phyloP scores from a whole-genome alignment of 2,888 invertebrate species.

The Antheraea yamamai region DNA sequence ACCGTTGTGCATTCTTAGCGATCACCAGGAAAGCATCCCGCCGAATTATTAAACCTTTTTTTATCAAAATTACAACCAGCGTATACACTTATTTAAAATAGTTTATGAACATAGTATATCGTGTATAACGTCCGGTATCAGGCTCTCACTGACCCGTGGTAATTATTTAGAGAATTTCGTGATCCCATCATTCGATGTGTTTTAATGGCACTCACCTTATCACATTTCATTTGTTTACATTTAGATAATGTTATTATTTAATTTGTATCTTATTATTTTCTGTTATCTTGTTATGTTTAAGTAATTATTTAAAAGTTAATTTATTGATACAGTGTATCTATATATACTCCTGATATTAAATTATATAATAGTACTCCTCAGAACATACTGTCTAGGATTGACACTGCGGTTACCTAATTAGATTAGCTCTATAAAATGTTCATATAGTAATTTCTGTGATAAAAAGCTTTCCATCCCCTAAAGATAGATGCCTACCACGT shows the following conservation, averaged over 20 bases:
- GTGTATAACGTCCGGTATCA: neutral
- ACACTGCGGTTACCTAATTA: neutral
- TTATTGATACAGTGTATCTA: neutral
- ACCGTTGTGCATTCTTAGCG: too few relatives aligned
- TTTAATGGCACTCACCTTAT: neutral
- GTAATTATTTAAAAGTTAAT: constrained; percentile 7
- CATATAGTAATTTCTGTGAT: too few relatives aligned
- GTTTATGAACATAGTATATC: neutral
- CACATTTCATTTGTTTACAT: constrained; percentile 15
- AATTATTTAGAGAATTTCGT: neutral
- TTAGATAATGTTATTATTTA: constrained; percentile 9
- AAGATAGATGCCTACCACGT: neutral
- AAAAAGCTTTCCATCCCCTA: too few relatives aligned
- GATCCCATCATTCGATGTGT: neutral
- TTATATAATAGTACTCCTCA: neutral
- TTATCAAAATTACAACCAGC: too few relatives aligned
- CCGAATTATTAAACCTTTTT: too few relatives aligned
- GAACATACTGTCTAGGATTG: neutral
- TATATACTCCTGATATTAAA: neutral
- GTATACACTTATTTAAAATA: neutral
- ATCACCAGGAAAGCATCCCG: too few relatives aligned
- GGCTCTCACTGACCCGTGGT: neutral
- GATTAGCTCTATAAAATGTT: neutral
- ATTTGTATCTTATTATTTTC: constrained; percentile 7
- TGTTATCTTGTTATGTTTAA: neutral